Conservation (phyloP, 2,888 invertebrate genomes). For the Crocallis elinguaria region DNA sequence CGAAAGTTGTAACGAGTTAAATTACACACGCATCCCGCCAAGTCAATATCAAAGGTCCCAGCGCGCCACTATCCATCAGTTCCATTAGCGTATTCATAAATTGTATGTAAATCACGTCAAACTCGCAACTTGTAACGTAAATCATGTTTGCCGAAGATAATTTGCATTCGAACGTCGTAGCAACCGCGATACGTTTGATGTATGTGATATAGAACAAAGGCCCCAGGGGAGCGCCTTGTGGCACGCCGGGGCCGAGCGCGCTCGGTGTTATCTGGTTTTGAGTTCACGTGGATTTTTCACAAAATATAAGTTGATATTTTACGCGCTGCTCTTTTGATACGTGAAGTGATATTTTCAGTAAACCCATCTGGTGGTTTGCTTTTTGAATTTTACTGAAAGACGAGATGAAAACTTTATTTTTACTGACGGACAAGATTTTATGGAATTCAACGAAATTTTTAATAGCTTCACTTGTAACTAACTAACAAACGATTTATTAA, state of each 20-base stretch:
- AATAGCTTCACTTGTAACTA: too few species aligned
- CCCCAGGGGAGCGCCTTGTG: slow-evolving; percentile 25
- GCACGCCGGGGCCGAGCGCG: slow-evolving; percentile 8
- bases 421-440: neutral
- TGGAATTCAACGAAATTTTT: too few species aligned
- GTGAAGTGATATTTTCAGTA: slow-evolving; percentile 1
- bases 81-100: slow-evolving; percentile 34
- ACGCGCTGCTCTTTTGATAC: neutral
- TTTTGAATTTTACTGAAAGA: too few species aligned
- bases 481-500: too few species aligned
- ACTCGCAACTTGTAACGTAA: slow-evolving; percentile 33
- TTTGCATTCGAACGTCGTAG: slow-evolving; percentile 30
- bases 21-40: slow-evolving; percentile 3
- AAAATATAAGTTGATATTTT: slow-evolving; percentile 6
- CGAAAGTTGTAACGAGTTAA: slow-evolving; percentile 13
- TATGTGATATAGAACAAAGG: slow-evolving; percentile 28
- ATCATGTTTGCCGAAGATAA: slow-evolving; percentile 38
- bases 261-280: neutral
- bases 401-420: too few species aligned
- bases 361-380: neutral
- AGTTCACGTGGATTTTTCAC: slow-evolving; percentile 12
- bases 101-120: slow-evolving; percentile 43
- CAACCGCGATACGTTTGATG: slow-evolving; percentile 24
- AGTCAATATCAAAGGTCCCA: slow-evolving; percentile 16
- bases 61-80: slow-evolving; percentile 16